Evolutionary conservation across 1,140 invertebrate species (phyloP), one percentile per base, ranked within the genome.

Genomic region (Drosophila ogumai): DNA sequence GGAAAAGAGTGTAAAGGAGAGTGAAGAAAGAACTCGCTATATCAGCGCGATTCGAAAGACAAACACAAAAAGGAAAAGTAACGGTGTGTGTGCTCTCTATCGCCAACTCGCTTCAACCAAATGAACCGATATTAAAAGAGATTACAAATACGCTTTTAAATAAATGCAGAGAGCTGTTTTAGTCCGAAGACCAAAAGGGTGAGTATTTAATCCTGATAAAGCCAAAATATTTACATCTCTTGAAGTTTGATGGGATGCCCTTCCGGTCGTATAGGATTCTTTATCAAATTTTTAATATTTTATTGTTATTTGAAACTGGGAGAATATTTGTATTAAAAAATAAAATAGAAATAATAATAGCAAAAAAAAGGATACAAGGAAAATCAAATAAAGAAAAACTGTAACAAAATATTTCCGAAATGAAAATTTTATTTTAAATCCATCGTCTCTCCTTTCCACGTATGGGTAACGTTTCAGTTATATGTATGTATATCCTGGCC

Each of bases 131-230:
- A 64, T 64, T 64, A 47, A 47, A 59, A 31, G 58, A 64, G 58
- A 66, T 64, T 65, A 43, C 56, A 32, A 64, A 15, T 36, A 61
- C 22, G 58, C 32, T 15, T 17, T 22, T 13, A 38, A 54, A 50
- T 66, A 54, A 67, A 69, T 69, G 66, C 43, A 38, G 66, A 55
- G 40, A 55, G 15, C n/a, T 32, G 43, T 34, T 50, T 68, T 34
- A 52, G 31, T 46, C 22, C 47, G 13, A 25, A 22, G 10, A 49
- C 25, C 38, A 43, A 66, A 32, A 46, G 38, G 66, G 66, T 69
- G 44, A 67, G 66, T 55, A 13, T 19, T 17, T 2, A 3, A 7
- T 12, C 0, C 3, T 40, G 3, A 25, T 50, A 10, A 31, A 17
- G 17, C 1, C 13, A 7, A 54, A 52, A 32, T 34, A 28, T 28